These are phyloP conservation scores for Calvadosia cruxmelitensis DNA, from an alignment of 30 jellyfish, hydroid and myxozoan species.

Conservation along the genomic window DNA sequence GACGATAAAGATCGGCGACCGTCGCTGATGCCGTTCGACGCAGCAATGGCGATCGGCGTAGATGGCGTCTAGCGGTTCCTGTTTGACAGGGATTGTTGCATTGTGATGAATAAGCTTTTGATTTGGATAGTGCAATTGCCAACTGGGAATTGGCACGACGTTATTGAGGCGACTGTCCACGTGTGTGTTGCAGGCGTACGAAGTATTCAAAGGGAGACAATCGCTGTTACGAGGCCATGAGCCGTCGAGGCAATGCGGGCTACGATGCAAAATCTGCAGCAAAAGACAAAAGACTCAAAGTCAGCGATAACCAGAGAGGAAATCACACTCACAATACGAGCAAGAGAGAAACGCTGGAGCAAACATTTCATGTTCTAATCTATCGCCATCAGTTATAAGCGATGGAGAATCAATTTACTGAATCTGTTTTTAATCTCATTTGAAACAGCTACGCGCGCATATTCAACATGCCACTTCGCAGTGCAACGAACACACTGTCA, in stretches of 20 bases:
- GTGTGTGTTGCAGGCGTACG: neutral
- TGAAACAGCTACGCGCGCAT: too few relatives aligned
- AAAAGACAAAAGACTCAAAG: too few relatives aligned
- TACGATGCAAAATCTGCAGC: conserved; percentile 28
- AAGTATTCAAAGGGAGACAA: neutral
- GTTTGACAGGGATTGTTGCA: neutral
- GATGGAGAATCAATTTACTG: too few relatives aligned
- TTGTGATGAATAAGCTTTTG: neutral
- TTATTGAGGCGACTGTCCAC: neutral
- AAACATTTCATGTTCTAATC: too few relatives aligned
- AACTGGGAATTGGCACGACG: conserved; percentile 31
- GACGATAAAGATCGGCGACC: conserved; percentile 61
- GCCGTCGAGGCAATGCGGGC: conserved; percentile 37
- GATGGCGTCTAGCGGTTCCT: neutral
- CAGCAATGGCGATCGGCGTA: neutral
- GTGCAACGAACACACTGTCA: too few relatives aligned
- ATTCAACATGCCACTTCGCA: too few relatives aligned
- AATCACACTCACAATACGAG: too few relatives aligned
- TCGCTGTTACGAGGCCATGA: conserved; percentile 41
- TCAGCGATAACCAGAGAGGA: too few relatives aligned
- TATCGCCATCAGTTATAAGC: too few relatives aligned
- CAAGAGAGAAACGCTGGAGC: too few relatives aligned
- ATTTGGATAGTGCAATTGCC: conserved; percentile 74
- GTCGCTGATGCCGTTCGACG: too few relatives aligned
- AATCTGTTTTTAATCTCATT: too few relatives aligned